Evolutionary conservation across 2,888 invertebrate species (phyloP).

Genomic region (Eristalis tenax): DNA sequence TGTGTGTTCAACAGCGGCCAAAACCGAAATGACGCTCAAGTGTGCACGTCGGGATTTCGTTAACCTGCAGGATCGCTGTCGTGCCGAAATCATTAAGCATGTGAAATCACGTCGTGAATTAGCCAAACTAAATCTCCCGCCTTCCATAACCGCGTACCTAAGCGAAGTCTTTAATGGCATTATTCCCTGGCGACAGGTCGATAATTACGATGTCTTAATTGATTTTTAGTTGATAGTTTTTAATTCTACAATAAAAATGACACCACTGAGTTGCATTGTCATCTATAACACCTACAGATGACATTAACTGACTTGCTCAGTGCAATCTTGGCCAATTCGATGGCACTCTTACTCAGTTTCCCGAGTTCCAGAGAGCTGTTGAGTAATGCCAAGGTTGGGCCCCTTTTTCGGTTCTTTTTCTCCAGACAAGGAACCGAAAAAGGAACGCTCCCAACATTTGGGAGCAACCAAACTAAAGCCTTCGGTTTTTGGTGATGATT

Average conservation of each 20-base stretch:
- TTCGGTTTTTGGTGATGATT: too few species aligned
- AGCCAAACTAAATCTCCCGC: conserved; percentile 83
- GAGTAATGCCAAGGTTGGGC: background rate
- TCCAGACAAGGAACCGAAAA: too few species aligned
- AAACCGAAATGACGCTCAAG: conserved; percentile 87
- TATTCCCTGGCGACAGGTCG: conserved; percentile 79
- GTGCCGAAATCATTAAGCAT: conserved; percentile 84
- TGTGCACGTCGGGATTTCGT: conserved; percentile 85
- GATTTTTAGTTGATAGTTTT: conserved; percentile 73
- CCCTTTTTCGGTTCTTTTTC: background rate
- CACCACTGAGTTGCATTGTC: background rate
- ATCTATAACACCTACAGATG: conserved; percentile 59
- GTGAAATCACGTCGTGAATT: conserved; percentile 82
- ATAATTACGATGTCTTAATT: conserved; percentile 80
- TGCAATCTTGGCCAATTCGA: background rate
- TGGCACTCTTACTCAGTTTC: background rate
- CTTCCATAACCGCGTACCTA: conserved; percentile 83
- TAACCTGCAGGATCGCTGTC: conserved; percentile 86
- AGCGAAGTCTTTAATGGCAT: conserved; percentile 82
- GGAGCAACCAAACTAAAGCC: too few species aligned
- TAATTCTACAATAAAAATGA: background rate
- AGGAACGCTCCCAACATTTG: too few species aligned
- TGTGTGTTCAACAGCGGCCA: conserved; percentile 88
- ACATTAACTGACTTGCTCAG: conserved; percentile 10
- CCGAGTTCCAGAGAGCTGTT: background rate